phyloP scores from a whole-genome alignment of 2,797 vertebrate genomes.

The Spea hammondii region DNA sequence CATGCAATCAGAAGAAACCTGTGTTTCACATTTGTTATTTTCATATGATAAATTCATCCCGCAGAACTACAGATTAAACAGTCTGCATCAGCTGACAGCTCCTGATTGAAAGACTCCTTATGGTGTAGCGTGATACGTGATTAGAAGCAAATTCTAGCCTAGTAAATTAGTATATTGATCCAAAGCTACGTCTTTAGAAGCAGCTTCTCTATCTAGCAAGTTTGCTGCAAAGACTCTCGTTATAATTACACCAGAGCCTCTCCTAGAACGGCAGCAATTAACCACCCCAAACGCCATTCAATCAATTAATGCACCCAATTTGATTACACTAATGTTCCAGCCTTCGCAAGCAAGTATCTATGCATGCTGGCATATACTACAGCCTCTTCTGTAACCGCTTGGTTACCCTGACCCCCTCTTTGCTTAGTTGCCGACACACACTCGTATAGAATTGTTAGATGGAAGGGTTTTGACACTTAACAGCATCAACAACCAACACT shows the following conservation, averaged over 20 bases:
- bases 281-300: constrained; percentile 45
- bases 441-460: no score
- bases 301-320: constrained; percentile 50
- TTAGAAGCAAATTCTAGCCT: constrained; percentile 37
- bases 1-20: no score
- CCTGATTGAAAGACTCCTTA: constrained; percentile 36
- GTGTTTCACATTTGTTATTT: no score
- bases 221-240: constrained; percentile 39
- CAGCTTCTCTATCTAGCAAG: constrained; percentile 43
- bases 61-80: not conserved
- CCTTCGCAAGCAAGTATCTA: constrained; percentile 12
- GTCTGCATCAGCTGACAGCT: not conserved
- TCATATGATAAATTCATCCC: no score
- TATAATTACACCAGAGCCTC: constrained; percentile 47
- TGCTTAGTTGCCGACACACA: not conserved
- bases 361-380: not conserved
- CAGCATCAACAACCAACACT: no score
- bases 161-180: constrained; percentile 53
- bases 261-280: constrained; percentile 39
- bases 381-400: not conserved
- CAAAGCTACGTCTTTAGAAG: constrained; percentile 7
- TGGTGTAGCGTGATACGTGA: constrained; percentile 29
- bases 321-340: constrained; percentile 44
- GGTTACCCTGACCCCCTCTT: not conserved
- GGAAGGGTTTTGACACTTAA: no score